Evolutionary conservation across 1,140 invertebrate species (phyloP).

Genomic region (Trichoplusia ni): DNA sequence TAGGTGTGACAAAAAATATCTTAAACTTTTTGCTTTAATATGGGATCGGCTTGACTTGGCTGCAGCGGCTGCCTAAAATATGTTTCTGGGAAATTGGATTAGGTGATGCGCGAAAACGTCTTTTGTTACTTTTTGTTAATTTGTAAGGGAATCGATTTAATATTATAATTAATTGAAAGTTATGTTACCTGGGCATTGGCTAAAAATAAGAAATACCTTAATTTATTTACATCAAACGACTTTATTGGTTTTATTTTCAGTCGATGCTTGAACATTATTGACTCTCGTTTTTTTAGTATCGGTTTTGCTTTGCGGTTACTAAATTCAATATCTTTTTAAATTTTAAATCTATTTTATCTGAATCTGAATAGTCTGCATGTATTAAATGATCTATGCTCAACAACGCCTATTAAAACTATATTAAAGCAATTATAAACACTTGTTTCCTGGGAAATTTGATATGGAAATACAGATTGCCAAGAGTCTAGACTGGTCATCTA

Average conservation of each 20-base stretch:
- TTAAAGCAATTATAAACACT: conserved; percentile 16
- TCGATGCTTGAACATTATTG: too few relatives aligned
- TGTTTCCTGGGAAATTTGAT: conserved; percentile 31
- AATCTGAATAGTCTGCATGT: neutral
- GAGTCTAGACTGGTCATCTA: conserved; percentile 46
- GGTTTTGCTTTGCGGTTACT: too few relatives aligned
- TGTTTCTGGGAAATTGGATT: conserved; percentile 52
- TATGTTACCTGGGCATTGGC: neutral
- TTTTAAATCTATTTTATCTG: too few relatives aligned
- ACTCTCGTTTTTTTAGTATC: too few relatives aligned
- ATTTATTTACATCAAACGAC: neutral
- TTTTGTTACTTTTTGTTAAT: neutral
- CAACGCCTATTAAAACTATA: conserved; percentile 13
- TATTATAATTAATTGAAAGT: conserved; percentile 26
- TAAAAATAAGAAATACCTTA: neutral
- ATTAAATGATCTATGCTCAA: conserved; percentile 14
- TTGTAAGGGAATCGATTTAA: conserved; percentile 4
- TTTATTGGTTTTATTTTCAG: neutral
- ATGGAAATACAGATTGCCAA: conserved; percentile 12
- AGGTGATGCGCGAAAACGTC: conserved; percentile 24
- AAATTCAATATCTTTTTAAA: too few relatives aligned
- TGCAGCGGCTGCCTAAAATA: conserved; percentile 24
- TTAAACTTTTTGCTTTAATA: conserved; percentile 40
- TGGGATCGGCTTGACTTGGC: conserved; percentile 22
- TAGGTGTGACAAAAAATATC: conserved; percentile 68